Percentiles rank a stretch among this genome's conserved stretches.
phyloP scores from a whole-genome alignment of 1,140 invertebrate species.

The Drosophila setifemur region DNA sequence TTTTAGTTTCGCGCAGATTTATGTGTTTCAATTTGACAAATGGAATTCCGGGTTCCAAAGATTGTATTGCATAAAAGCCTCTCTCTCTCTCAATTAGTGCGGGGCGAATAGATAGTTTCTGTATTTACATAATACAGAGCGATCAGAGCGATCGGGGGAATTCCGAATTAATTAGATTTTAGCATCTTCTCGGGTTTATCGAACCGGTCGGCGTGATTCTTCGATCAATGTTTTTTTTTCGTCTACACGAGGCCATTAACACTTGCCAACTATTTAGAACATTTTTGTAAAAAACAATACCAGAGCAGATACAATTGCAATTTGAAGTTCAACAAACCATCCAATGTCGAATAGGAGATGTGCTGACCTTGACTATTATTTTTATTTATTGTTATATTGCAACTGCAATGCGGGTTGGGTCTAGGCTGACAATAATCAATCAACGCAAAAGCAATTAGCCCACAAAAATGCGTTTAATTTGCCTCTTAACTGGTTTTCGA shows the following conservation, averaged over 20 bases:
- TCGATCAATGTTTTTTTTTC: conserved; percentile 12
- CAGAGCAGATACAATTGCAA: too few species aligned
- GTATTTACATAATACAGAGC: conserved; percentile 57
- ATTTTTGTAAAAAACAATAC: too few species aligned
- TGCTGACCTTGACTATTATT: conserved; percentile 48
- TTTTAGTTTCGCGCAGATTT: conserved; percentile 45
- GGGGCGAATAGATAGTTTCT: conserved; percentile 23
- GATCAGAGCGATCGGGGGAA: conserved; percentile 25
- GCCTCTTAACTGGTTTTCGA: conserved; percentile 26
- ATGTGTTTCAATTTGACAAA: conserved; percentile 61
- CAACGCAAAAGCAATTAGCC: conserved; percentile 38
- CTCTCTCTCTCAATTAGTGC: conserved; percentile 48
- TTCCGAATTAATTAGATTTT: conserved; percentile 59
- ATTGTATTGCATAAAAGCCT: conserved; percentile 9
- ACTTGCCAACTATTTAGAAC: conserved; percentile 58
- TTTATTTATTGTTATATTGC: conserved; percentile 20
- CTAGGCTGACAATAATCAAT: conserved; percentile 54
- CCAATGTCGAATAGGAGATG: conserved; percentile 52
- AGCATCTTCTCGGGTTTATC: conserved; percentile 49
- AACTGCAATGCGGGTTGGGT: conserved; percentile 51
- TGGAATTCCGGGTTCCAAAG: conserved; percentile 67
- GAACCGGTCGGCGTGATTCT: conserved; percentile 41
- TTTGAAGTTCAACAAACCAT: too few species aligned
- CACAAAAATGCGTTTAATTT: conserved; percentile 53
- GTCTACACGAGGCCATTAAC: conserved; percentile 49